phyloP scores from a whole-genome alignment of 2,797 vertebrate species.

The Myripristis jacobus region DNA sequence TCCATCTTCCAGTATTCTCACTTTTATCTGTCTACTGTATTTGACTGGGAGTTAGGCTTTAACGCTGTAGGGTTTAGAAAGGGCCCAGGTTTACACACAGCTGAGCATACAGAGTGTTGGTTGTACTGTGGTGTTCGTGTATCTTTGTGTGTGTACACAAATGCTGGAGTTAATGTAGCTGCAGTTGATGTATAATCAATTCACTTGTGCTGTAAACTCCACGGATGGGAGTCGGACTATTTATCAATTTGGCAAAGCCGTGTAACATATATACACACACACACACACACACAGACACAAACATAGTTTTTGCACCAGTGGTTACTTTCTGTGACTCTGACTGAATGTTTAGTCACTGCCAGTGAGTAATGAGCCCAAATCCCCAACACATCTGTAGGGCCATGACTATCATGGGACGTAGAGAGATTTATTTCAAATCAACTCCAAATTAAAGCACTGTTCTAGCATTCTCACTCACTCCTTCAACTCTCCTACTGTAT shows the following conservation, averaged over 20 bases:
- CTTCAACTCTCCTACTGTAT: neutral
- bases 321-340: neutral
- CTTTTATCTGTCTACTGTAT: slow-evolving; percentile 68
- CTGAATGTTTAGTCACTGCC: slow-evolving; percentile 3
- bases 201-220: slow-evolving; percentile 20
- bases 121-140: slow-evolving; percentile 17
- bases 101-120: slow-evolving; percentile 28
- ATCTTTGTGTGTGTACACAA: neutral
- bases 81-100: slow-evolving; percentile 38
- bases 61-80: slow-evolving; percentile 36
- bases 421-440: neutral
- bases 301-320: no score
- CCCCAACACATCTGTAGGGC: neutral
- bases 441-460: neutral
- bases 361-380: slow-evolving; percentile 4
- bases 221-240: slow-evolving; percentile 21
- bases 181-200: slow-evolving; percentile 43
- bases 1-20: slow-evolving; percentile 67
- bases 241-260: neutral
- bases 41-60: slow-evolving; percentile 66
- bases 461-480: neutral
- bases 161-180: slow-evolving; percentile 1
- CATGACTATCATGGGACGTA: neutral
- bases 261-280: neutral
- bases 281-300: neutral